Conservation (phyloP, 2,797 vertebrate genomes). For the Sciurus vulgaris region DNA sequence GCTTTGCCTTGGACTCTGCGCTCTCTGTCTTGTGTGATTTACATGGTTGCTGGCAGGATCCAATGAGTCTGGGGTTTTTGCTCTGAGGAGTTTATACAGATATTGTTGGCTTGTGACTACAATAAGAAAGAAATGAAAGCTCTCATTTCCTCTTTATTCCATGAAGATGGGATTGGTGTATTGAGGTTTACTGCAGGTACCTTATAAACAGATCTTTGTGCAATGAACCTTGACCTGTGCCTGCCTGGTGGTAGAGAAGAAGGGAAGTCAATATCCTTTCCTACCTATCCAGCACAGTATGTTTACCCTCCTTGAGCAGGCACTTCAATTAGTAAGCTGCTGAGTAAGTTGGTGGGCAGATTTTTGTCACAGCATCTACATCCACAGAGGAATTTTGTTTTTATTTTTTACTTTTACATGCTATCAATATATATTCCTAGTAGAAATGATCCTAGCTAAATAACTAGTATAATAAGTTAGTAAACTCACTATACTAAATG, state of each 20-base stretch:
- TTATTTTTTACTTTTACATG: not conserved
- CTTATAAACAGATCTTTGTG: not conserved
- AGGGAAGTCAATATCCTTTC: no score
- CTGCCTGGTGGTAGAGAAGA: accelerated
- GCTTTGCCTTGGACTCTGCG: no score
- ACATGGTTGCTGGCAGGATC: not conserved
- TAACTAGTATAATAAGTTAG: no score
- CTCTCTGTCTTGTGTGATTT: not conserved
- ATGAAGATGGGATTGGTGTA: not conserved
- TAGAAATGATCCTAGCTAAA: not conserved
- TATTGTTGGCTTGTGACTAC: not conserved
- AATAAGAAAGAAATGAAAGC: not conserved
- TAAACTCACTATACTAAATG: not conserved
- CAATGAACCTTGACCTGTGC: not conserved
- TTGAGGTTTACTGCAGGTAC: not conserved
- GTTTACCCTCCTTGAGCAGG: not conserved
- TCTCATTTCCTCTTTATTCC: not conserved
- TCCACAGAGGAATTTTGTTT: not conserved
- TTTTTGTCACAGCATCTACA: not conserved
- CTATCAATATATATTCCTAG: not conserved
- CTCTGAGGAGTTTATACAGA: not conserved
- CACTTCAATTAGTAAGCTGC: not conserved
- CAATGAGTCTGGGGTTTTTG: not conserved
- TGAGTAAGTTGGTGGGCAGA: not conserved
- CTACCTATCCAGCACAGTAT: not conserved